Evolutionary conservation across 2,888 invertebrate genomes (phyloP), one percentile per base, ranked within the genome.

Genomic region (Hermaeophaga mercurialis): DNA sequence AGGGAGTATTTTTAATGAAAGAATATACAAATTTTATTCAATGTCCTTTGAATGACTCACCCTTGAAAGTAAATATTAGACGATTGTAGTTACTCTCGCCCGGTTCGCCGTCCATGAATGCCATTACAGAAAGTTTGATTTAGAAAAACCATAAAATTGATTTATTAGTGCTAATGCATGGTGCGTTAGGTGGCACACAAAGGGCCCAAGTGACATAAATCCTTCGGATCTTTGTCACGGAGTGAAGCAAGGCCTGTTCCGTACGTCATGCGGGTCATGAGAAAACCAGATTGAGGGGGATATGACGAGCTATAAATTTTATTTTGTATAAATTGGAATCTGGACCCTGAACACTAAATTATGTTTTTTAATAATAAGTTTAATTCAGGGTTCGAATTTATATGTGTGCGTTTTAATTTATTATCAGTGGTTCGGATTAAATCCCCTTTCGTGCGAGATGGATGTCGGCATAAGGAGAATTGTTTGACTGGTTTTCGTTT

Each of bases 81-180:
- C 31, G 9, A 31, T 9, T 31, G 31, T 31, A 6, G 26, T 26
- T 9, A 2, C n/a, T 31, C 31, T 31, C 31, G 14, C 43, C 43
- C 43, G 12, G 24, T 24, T 43, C 43, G 12, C 43, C 41, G 41
- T 41, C 41, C 8, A 12, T 43, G 43, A 43, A 43, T 43, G 26
- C 43, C 26, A 43, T 43, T 43, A 43, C 43, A 43, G 24, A 43
- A 26, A 70, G 73, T 76, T 78, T 78, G 78, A 78, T 78, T 78
- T 77, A 77, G 75, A 75, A 78, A n/a, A 77, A 76, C 76, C 77
- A 77, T 78, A 78, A 78, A 78, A 77, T 78, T 77, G 78, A 78
- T 78, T 77, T 78, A 78, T 78, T 73, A 74, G 74, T 68, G 70
- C 73, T 76, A 77, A 77, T 77, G 76, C 72, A 73, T 75, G 74